Evolutionary conservation across 2,113 vertebrate genomes (phyloP), one percentile per base, ranked within the genome.

Genomic region (Benitochromis conjunctus): DNA sequence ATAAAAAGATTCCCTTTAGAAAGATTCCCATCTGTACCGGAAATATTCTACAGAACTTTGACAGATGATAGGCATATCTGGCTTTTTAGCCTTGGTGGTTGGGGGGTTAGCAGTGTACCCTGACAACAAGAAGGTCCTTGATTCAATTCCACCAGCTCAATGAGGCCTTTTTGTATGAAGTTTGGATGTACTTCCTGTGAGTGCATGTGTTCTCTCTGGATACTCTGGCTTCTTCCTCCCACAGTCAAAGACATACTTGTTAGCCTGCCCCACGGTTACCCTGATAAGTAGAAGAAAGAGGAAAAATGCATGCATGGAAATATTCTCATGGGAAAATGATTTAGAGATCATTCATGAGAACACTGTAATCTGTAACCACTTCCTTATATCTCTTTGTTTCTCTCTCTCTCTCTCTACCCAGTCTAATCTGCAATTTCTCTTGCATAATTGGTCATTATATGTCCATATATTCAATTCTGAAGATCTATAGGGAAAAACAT

Each of bases 291-390:
- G 64, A 10, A 69, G 64, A 71, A 69, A 26, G 13, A 26, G 38
- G n/a, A 43, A 2, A 69, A 69, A 43, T 43, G 38, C n/a, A 43
- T 26, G 38, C n/a, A 43, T 57, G 46, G 56, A 66, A 86, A 84
- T 53, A 76, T 79, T 81, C 46, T 11, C 36, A 14, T 31, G 46
- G 34, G 18, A 19, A 76, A 79, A 51, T 56, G 21, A 48, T 84
- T 87, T 71, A 16, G 41, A 92, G 64, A 80, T 89, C 41, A 18
- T 82, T 36, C 9, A n/a, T 34, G 46, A 79, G 43, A 38, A 86
- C 13, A 43, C 10, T 41, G 13, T 71, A 0, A 77, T 76, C 54
- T 69, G 5, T 36, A 48, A 84, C 46, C 38, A 79, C 54, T 62
- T 85, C 34, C 62, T 74, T 31, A 57, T 13, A 4, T 48, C 80